Conservation (phyloP, 2,797 vertebrate genomes). For the Cossypha niveicapilla region DNA sequence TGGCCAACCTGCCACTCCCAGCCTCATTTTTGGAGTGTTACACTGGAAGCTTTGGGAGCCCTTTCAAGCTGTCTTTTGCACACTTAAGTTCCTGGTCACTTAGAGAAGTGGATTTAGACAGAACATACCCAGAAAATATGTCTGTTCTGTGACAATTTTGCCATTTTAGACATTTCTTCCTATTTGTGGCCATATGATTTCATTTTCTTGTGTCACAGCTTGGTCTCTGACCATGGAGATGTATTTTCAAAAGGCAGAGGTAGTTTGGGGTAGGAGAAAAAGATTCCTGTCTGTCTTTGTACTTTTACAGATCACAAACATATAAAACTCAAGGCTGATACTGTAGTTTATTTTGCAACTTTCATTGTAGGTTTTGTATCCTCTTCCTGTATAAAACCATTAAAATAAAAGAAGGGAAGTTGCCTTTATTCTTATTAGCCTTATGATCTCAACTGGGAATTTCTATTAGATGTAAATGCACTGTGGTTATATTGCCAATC, state of each 20-base stretch:
- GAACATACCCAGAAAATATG: background rate
- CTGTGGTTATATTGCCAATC: background rate
- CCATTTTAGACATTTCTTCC: background rate
- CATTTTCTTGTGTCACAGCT: background rate
- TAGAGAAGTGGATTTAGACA: background rate
- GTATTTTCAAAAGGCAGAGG: background rate
- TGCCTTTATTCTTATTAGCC: background rate
- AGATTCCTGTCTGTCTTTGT: background rate
- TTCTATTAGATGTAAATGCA: background rate
- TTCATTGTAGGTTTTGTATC: conserved; percentile 2
- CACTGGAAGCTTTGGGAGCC: background rate
- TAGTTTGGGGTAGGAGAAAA: background rate
- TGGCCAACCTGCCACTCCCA: background rate
- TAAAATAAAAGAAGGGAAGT: conserved; percentile 20
- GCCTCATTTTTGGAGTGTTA: background rate
- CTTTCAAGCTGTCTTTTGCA: background rate
- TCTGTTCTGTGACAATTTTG: background rate
- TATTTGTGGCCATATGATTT: background rate
- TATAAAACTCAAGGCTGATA: background rate
- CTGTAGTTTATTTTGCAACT: background rate
- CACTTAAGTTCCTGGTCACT: background rate
- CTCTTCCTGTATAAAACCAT: background rate
- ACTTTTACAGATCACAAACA: background rate
- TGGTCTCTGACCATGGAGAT: background rate
- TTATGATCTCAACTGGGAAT: background rate